These are phyloP conservation scores for Eidolon helvum DNA, from an alignment of 2,113 vertebrate genomes.

Conservation along the genomic window DNA sequence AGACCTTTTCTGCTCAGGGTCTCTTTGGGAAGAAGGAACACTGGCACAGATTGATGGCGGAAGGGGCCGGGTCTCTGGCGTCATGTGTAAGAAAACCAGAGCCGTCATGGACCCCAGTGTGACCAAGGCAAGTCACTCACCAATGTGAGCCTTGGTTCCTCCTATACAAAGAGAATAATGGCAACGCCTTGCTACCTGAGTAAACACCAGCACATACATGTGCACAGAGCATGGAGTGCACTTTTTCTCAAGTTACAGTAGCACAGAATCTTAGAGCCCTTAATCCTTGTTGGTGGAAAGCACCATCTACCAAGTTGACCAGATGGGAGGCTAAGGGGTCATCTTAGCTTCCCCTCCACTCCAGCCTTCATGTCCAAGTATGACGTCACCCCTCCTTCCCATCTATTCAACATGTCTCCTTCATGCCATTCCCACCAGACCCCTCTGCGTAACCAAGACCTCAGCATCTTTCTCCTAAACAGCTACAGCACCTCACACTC, in stretches of 20 bases:
- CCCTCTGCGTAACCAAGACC: neutral
- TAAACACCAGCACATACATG: neutral
- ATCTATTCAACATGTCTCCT: neutral
- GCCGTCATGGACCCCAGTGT: rapidly evolving
- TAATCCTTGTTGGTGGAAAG: neutral
- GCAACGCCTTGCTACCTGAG: too few relatives aligned
- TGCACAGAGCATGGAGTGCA: neutral
- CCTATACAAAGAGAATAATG: neutral
- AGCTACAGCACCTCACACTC: neutral
- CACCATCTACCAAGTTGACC: neutral
- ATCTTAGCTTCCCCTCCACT: neutral
- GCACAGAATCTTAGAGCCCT: neutral
- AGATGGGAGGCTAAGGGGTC: neutral
- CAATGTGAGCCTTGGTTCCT: too few relatives aligned
- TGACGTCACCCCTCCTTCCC: rapidly evolving
- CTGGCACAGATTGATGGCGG: neutral
- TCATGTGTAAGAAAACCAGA: neutral
- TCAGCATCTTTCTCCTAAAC: neutral
- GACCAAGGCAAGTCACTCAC: neutral
- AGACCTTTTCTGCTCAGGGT: neutral
- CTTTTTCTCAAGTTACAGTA: neutral
- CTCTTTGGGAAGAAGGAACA: neutral
- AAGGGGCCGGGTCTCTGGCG: neutral
- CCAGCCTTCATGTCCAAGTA: neutral
- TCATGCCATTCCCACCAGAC: too few relatives aligned